Percentiles rank a stretch among this genome's conserved stretches.
Evolutionary conservation across 2,888 invertebrate genomes (phyloP).

Genomic region (Empis stercorea): DNA sequence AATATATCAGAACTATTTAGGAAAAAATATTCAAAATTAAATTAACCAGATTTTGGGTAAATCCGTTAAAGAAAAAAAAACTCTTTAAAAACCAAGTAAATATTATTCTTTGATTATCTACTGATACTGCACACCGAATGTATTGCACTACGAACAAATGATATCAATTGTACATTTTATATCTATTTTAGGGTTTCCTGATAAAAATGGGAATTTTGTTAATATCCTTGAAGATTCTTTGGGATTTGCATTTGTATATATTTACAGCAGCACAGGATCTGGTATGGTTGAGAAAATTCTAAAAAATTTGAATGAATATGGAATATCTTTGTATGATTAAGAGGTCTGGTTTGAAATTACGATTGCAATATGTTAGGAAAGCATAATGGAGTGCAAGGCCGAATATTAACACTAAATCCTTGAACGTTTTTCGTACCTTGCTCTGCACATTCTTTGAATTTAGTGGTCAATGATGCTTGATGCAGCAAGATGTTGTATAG

Average conservation of each 20-base stretch:
- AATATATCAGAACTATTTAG: background rate
- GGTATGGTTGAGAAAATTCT: constrained; percentile 1
- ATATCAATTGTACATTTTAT: background rate
- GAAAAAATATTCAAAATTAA: too few species aligned
- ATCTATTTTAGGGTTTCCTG: background rate
- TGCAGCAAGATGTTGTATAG: constrained; percentile 15
- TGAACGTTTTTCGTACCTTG: constrained; percentile 20
- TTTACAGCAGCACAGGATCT: constrained; percentile 1
- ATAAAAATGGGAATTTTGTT: constrained; percentile 1
- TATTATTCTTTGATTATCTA: background rate
- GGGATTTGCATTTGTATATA: too few species aligned
- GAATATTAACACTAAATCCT: constrained; percentile 2
- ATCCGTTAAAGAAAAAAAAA: too few species aligned
- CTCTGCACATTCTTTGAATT: constrained; percentile 1
- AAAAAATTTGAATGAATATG: background rate
- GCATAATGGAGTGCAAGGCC: constrained; percentile 4
- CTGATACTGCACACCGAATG: background rate
- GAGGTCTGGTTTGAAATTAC: background rate
- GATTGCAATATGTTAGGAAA: background rate
- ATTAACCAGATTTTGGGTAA: too few species aligned
- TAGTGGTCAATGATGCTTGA: constrained; percentile 20
- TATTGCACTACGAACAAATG: background rate
- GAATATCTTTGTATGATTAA: constrained; percentile 1
- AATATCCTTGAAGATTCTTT: background rate
- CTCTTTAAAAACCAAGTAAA: background rate